These are phyloP conservation scores for Sebastes kiyomatsui DNA, from an alignment of 2,797 vertebrate genomes.

Conservation along the genomic window DNA sequence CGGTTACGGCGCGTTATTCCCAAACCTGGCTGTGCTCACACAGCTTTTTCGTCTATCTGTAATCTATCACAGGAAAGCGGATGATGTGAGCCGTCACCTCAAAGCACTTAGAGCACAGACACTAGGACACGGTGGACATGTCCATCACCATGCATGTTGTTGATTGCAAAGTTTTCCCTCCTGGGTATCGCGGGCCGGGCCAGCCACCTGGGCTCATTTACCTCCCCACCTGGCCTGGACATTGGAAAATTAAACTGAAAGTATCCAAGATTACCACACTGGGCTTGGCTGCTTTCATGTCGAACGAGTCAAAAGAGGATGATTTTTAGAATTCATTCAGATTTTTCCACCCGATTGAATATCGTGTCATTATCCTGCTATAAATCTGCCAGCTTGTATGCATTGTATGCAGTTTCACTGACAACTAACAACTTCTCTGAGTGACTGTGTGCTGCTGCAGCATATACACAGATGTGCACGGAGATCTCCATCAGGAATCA, in stretches of 20 bases:
- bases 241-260: constrained; percentile 34
- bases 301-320: constrained; percentile 7
- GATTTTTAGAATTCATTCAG: constrained; percentile 25
- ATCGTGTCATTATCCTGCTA: constrained; percentile 13
- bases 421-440: constrained; percentile 26
- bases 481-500: constrained; percentile 36
- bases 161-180: constrained; percentile 34
- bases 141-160: constrained; percentile 39
- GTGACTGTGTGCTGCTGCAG: constrained; percentile 7
- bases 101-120: constrained; percentile 39
- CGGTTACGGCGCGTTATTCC: constrained; percentile 58
- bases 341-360: constrained; percentile 16
- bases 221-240: constrained; percentile 51
- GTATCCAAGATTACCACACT: constrained; percentile 13
- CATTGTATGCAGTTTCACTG: constrained; percentile 18
- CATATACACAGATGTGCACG: constrained; percentile 9
- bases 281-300: constrained; percentile 3
- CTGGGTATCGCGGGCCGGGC: constrained; percentile 30
- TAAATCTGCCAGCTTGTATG: constrained; percentile 17
- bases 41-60: constrained; percentile 42
- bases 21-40: constrained; percentile 43
- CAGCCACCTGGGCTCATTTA: constrained; percentile 60
- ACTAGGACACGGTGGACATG: constrained; percentile 24
- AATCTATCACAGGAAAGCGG: constrained; percentile 38
- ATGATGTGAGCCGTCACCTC: constrained; percentile 36